Base-by-base conservation (phyloP, 2,113 vertebrate genomes). In the Chloropsis hardwickii region DNA sequence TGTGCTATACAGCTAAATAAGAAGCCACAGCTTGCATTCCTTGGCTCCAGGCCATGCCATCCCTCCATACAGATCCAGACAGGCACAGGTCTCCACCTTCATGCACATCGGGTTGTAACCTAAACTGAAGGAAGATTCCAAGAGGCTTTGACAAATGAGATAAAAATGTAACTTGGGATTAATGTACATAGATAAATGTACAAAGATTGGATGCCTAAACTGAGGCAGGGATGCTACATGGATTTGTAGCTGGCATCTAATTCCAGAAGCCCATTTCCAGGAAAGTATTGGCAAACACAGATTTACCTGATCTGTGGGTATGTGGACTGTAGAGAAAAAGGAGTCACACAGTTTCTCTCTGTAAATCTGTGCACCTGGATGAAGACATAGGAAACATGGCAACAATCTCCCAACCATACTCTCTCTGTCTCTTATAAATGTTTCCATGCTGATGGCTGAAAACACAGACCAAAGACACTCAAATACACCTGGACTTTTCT, bases 31-130 rank as follows among this genome's bases (percentile, higher is more conserved):
- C 11, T n/a, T 50, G 9, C 5, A 40, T 29, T 53, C 33, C 17
- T 62, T 40, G 58, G 19, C 58, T 78, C 6, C 64, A 54, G 24
- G 37, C 29, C 19, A 11, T 27, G 44, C 15, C 25, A 18, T 15
- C 18, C 12, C 6, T 65, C n/a, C 45, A 5, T 11, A 10, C 14
- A 70, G 45, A 71, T 1, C 8, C 22, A 29, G 20, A 27, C 5
- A 18, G 56, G 11, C 21, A 27, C 27, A 48, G 16, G 45, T 28
- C 5, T 56, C 18, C 35, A 45, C 33, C 44, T 60, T 56, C 44
- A 47, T 10, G 9, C 0, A 1, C 3, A 0, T 14, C 51, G 29
- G 14, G 20, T 18, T 3, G 0, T 28, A 66, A n/a, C 27, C 35
- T 64, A n/a, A 64, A 14, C 13, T 5, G 27, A 90, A 40, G 19